Evolutionary conservation across 2,113 vertebrate genomes (phyloP).

Genomic region (Esox niger): DNA sequence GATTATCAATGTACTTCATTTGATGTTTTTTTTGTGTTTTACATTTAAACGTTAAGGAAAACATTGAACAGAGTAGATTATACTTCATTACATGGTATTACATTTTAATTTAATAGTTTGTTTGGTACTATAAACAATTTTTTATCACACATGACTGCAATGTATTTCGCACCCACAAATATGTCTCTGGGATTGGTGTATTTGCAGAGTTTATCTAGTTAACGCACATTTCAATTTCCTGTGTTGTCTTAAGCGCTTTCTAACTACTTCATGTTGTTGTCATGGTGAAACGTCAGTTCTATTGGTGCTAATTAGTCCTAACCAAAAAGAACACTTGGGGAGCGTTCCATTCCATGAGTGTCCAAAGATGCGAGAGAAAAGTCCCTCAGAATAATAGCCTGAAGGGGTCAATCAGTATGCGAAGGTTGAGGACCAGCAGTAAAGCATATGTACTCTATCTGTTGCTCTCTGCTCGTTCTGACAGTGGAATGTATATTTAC

Average conservation of each 20-base stretch:
- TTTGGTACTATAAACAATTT: slow-evolving; percentile 33
- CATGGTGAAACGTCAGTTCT: too few relatives aligned
- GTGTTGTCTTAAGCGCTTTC: too few relatives aligned
- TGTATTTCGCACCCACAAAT: neutral
- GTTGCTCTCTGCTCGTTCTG: slow-evolving; percentile 27
- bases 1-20: slow-evolving; percentile 16
- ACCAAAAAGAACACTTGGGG: slow-evolving; percentile 52
- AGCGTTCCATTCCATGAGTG: slow-evolving; percentile 31
- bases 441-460: slow-evolving; percentile 14
- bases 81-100: slow-evolving; percentile 11
- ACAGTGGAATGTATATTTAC: slow-evolving; percentile 22
- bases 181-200: neutral
- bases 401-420: slow-evolving; percentile 25
- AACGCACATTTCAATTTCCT: too few relatives aligned
- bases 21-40: slow-evolving; percentile 28
- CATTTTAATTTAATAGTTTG: slow-evolving; percentile 13
- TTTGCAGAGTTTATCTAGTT: slow-evolving; percentile 34
- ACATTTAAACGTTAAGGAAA: slow-evolving; percentile 54
- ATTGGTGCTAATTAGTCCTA: slow-evolving; percentile 32
- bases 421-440: slow-evolving; percentile 23
- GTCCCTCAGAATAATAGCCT: slow-evolving; percentile 18
- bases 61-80: slow-evolving; percentile 9
- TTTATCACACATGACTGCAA: neutral
- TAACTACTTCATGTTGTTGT: too few relatives aligned
- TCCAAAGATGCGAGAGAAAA: slow-evolving; percentile 23